Evolutionary conservation across 2,113 vertebrate species (phyloP), one percentile per base, ranked within the genome.

Genomic region (Festucalex cinctus): DNA sequence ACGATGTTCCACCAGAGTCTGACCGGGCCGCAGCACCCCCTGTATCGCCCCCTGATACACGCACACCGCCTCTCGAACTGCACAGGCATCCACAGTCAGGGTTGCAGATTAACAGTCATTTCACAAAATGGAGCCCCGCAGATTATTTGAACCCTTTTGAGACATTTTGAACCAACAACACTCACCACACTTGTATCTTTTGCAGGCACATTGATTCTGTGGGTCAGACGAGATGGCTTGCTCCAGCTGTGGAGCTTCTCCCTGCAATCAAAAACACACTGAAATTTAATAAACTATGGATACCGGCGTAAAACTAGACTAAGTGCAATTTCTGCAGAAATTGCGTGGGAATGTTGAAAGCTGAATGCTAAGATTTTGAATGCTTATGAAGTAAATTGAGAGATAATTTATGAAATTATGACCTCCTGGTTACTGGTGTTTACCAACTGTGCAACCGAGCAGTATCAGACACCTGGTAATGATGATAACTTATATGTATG

Each of bases 51-150:
- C 0, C 87, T 90, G 53, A 59, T 92, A 94, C 74, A 98, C 84
- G 76, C 97, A 99, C 76, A 98, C 96, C 0, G 92, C 92, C 71
- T 96, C 95, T 53, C 92, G 94, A 84, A 94, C 97, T 98, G 85
- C 4, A 82, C 36, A 81, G 60, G 71, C 54, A 73, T 78, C n/a
- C 58, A 37, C 20, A 16, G 59, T 24, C 32, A 3, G 37, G 7
- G 20, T 35, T 58, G 17, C 56, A 35, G 19, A 35, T 32, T 59
- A 44, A 44, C 14, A 13, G 3, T n/a, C 19, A 9, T n/a, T 49
- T 49, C 48, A 49, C 1, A 14, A 20, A n/a, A 49, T 49, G 20
- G 9, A n/a, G 19, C 20, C 20, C 19, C 16, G 20, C 19, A 7
- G 16, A 19, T 17, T 19, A 51, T 51, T 9, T 14, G 12, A 54